Base-by-base conservation (phyloP, 2,113 vertebrate genomes). In the Rutilus rutilus region DNA sequence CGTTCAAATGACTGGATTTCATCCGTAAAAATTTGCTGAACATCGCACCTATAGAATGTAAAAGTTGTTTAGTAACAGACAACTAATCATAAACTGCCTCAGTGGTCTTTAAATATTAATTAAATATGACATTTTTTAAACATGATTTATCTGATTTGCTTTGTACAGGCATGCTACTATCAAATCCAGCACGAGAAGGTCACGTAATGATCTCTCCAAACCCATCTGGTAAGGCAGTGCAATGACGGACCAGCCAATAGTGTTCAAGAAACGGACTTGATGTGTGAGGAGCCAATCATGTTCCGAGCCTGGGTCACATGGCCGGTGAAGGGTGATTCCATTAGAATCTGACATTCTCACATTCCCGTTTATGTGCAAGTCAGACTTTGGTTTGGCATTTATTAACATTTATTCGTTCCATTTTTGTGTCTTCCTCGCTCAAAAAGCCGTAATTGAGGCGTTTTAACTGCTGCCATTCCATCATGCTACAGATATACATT, bases 141-240 rank as follows among this genome's bases (percentile, higher is more conserved):
- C 12, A 8, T 30, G 15, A 15, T 30, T 6, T 65, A 17, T 67
- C 15, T 14, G 42, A 64, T 33, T 33, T 67, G 6, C 65, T 69
- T 69, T 9, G 7, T 21, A 36, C 17, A 99, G 98, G 98, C 98
- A 0, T 99, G 97, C 92, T 99, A 99, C 93, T 99, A 98, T 94
- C 98, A 99, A 94, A 98, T 99, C 93, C 98, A 99, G 89, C 98
- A 98, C 3, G 98, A 99, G 94, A 99, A 98, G 92, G 93, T 99
- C 90, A 97, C 97, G 71, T 99, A 98, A 57, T 23, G 54, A 45
- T 21, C 52, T 17, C 30, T 54, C 50, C 81, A 57, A 69, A 52
- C 3, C 11, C 50, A 73, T 59, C 33, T 36, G 11, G 0, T 23
- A 33, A 11, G 10, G 45, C 1, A 8, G 80, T 77, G 89, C 78